A percentile compares a stretch with the other conserved stretches of the same genome.
Evolutionary conservation across 1,140 invertebrate species (phyloP).

Genomic region (Eriocheir sinensis): DNA sequence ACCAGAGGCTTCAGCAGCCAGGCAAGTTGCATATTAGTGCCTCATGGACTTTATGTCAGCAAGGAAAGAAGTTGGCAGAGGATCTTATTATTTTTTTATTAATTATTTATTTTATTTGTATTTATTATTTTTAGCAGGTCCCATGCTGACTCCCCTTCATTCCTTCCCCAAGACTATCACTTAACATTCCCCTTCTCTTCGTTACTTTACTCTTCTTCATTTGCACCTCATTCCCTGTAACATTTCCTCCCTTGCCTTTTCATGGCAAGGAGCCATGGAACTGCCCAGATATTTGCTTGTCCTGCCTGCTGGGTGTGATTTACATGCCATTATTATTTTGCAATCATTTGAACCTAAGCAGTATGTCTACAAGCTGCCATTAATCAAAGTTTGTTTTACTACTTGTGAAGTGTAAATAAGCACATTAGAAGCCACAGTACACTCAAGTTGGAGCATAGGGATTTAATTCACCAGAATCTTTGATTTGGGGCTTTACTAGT

Average conservation of each 20-base stretch:
- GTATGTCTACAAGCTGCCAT: background rate
- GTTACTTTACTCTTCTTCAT: background rate
- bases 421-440: background rate
- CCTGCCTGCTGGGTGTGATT: background rate
- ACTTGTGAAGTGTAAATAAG: too few species aligned
- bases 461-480: background rate
- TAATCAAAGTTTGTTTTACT: slow-evolving; percentile 9
- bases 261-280: slow-evolving; percentile 52
- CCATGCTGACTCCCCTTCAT: slow-evolving; percentile 39
- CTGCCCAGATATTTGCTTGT: slow-evolving; percentile 12
- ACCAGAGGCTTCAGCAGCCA: slow-evolving; percentile 40
- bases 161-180: background rate
- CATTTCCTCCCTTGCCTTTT: background rate
- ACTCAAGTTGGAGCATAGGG: background rate
- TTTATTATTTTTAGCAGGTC: slow-evolving; percentile 52
- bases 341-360: background rate
- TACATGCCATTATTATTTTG: background rate
- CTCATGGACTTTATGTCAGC: slow-evolving; percentile 31
- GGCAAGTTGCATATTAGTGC: background rate
- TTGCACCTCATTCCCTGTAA: background rate
- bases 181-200: slow-evolving; percentile 19
- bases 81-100: background rate
- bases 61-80: slow-evolving; percentile 23
- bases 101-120: too few species aligned
- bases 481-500: background rate